phyloP scores from a whole-genome alignment of 2,888 invertebrate species.

The Lepidocyrtoides sp. region DNA sequence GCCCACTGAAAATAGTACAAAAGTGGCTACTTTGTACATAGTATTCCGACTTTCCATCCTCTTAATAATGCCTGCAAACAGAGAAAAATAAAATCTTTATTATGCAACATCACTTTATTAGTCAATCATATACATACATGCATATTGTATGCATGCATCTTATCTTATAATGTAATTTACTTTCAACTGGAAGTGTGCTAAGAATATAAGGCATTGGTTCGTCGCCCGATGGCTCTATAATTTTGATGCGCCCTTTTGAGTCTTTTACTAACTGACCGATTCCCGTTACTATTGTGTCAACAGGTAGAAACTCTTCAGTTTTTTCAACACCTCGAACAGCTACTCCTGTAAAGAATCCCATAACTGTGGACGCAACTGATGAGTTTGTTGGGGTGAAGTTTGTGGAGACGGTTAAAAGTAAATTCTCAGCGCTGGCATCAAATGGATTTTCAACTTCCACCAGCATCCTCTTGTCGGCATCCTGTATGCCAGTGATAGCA shows the following conservation, averaged over 20 bases:
- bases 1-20: conserved; percentile 79
- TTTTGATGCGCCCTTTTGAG: conserved; percentile 77
- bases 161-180: conserved; percentile 65
- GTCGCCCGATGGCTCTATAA: conserved; percentile 77
- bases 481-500: conserved; percentile 75
- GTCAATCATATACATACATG: too few species aligned
- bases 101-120: too few species aligned
- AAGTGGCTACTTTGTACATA: conserved; percentile 79
- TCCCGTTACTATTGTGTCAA: conserved; percentile 83
- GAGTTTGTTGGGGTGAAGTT: conserved; percentile 83
- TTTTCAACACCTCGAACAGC: conserved; percentile 83
- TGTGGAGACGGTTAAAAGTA: conserved; percentile 83
- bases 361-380: conserved; percentile 83
- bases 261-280: conserved; percentile 82
- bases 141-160: not conserved
- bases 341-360: conserved; percentile 84
- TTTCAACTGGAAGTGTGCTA: conserved; percentile 83
- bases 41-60: conserved; percentile 80
- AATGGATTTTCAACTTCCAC: conserved; percentile 84
- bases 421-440: conserved; percentile 79
- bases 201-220: conserved; percentile 80
- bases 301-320: conserved; percentile 83
- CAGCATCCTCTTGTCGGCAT: conserved; percentile 28
- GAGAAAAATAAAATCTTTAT: too few species aligned
- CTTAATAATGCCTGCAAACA: conserved; percentile 81